These are phyloP conservation scores for Okamejei kenojei DNA, from an alignment of 2,797 vertebrate genomes.

Conservation along the genomic window DNA sequence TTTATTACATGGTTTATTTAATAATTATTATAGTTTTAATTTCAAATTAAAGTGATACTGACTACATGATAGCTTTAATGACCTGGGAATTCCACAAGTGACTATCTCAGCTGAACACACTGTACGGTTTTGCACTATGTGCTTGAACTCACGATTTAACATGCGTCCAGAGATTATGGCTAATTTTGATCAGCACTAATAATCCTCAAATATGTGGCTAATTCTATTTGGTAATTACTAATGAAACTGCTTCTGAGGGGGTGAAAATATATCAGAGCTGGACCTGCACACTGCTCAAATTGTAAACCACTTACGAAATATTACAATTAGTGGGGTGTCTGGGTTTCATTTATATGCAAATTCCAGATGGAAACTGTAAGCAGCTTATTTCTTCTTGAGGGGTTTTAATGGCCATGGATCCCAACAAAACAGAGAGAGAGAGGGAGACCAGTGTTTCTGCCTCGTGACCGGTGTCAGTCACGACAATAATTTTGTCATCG, in stretches of 20 bases:
- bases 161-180: not conserved
- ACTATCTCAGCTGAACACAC: slow-evolving; percentile 31
- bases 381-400: not conserved
- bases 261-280: not conserved
- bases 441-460: not conserved
- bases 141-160: not conserved
- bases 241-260: not conserved
- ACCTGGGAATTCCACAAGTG: not conserved
- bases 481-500: not conserved
- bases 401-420: not conserved
- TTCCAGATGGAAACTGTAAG: not conserved
- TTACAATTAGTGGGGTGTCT: slow-evolving; percentile 5
- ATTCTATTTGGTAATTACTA: slow-evolving; percentile 29
- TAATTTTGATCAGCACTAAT: slow-evolving; percentile 18
- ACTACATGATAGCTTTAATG: slow-evolving; percentile 12
- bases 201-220: slow-evolving; percentile 32
- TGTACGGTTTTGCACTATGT: not conserved
- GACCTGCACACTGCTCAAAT: not conserved
- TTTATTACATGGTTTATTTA: not conserved
- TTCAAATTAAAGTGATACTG: slow-evolving; percentile 22
- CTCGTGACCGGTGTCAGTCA: not conserved
- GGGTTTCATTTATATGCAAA: slow-evolving; percentile 35
- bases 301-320: not conserved
- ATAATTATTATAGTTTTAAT: slow-evolving; percentile 32
- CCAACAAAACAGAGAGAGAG: not conserved